Percentiles rank a stretch among this genome's conserved stretches.
phyloP scores from a whole-genome alignment of 2,113 vertebrate genomes.

The Cololabis saira region DNA sequence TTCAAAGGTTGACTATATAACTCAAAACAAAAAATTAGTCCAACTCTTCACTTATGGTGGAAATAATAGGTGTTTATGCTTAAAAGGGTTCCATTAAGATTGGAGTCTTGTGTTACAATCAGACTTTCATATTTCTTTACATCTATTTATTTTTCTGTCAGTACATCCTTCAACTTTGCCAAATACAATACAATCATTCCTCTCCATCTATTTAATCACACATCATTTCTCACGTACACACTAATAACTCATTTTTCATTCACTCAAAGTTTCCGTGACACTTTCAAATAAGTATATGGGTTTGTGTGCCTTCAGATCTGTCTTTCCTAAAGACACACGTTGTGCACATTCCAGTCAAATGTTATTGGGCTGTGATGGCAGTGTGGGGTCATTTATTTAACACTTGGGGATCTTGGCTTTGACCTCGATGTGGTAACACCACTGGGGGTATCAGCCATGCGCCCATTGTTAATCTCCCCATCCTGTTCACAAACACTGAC shows the following conservation, averaged over 20 bases:
- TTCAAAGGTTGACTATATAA: too few relatives aligned
- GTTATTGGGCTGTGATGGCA: constrained; percentile 53
- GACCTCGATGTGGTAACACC: constrained; percentile 67
- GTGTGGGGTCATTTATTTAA: constrained; percentile 77
- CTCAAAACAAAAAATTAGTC: too few relatives aligned
- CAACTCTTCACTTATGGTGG: too few relatives aligned
- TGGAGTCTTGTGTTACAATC: too few relatives aligned
- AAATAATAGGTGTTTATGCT: too few relatives aligned
- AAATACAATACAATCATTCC: too few relatives aligned
- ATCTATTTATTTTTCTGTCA: too few relatives aligned
- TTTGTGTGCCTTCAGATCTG: constrained; percentile 38
- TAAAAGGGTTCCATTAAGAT: too few relatives aligned
- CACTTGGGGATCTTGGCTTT: constrained; percentile 74
- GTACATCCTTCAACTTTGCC: too few relatives aligned
- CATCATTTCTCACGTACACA: too few relatives aligned
- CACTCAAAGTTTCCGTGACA: background rate
- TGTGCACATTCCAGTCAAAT: constrained; percentile 73
- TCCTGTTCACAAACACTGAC: constrained; percentile 74
- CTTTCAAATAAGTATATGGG: constrained; percentile 24
- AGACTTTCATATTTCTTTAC: too few relatives aligned
- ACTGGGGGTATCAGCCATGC: constrained; percentile 70
- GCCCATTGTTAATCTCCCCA: constrained; percentile 74
- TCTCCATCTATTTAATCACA: too few relatives aligned
- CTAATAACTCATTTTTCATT: background rate
- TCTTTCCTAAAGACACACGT: constrained; percentile 48